Conservation (phyloP, 2,113 vertebrate genomes). For the Monarcha castaneiventris region DNA sequence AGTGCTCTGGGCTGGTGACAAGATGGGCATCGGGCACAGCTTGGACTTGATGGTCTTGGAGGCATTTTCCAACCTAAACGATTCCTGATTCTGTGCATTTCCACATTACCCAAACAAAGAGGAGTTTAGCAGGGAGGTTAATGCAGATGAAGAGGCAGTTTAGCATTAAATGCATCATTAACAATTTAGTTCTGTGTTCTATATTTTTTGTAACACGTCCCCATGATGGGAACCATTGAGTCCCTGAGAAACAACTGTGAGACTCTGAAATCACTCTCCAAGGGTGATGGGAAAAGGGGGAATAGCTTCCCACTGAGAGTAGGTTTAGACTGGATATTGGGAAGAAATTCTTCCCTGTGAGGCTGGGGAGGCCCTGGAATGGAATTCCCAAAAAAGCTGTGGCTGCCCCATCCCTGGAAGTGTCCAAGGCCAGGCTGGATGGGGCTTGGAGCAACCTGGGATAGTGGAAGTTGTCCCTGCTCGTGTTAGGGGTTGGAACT, state of each 20-base stretch:
- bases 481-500: rapidly evolving
- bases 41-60: not conserved
- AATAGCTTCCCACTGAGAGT: not conserved
- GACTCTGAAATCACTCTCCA: not conserved
- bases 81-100: not conserved
- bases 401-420: not conserved
- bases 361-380: rapidly evolving
- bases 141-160: not conserved
- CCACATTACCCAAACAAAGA: not conserved
- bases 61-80: not conserved
- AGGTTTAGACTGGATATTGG: not conserved
- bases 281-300: not conserved
- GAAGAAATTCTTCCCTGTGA: not conserved
- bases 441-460: not conserved
- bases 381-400: rapidly evolving
- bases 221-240: not conserved
- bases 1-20: not conserved
- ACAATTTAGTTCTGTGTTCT: not conserved
- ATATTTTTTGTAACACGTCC: rapidly evolving
- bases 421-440: not conserved
- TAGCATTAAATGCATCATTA: not conserved
- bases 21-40: not conserved
- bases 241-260: not conserved
- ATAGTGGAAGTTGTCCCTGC: not conserved
- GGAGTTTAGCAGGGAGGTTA: not conserved